Evolutionary conservation across 2,888 invertebrate genomes (phyloP).

Genomic region (Tetramorium bicarinatum): DNA sequence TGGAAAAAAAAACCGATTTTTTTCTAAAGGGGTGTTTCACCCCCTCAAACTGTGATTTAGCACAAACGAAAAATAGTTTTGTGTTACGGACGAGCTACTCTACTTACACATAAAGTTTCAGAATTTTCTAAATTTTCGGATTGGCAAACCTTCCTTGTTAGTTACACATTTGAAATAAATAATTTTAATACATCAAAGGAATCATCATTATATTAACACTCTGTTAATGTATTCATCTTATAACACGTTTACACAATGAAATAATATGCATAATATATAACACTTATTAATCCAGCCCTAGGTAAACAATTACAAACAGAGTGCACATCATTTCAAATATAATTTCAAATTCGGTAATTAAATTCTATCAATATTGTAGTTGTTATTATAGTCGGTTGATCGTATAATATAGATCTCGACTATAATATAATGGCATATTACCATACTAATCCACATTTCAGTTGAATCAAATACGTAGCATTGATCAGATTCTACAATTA

Average conservation of each 20-base stretch:
- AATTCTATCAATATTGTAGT: background rate
- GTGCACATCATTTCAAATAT: background rate
- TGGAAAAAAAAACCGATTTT: too few relatives aligned
- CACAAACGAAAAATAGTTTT: too few relatives aligned
- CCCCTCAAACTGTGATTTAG: too few relatives aligned
- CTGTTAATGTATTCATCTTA: background rate
- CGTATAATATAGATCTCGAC: background rate
- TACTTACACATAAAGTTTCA: too few relatives aligned
- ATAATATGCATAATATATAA: background rate
- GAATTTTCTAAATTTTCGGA: too few relatives aligned
- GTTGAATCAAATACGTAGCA: constrained; percentile 17
- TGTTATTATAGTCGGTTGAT: constrained; percentile 3
- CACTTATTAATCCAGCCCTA: background rate
- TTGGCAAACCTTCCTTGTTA: too few relatives aligned
- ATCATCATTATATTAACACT: background rate
- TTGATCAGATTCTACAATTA: constrained; percentile 24
- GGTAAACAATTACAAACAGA: background rate
- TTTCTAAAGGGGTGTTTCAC: too few relatives aligned
- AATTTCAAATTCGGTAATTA: constrained; percentile 6
- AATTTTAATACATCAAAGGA: background rate
- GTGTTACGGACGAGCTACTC: too few relatives aligned
- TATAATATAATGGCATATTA: constrained; percentile 27
- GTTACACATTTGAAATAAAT: background rate
- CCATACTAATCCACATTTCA: constrained; percentile 22
- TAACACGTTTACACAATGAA: background rate